These are phyloP conservation scores for Pachypsylla venusta DNA, from an alignment of 1,140 invertebrate species.

Conservation along the genomic window DNA sequence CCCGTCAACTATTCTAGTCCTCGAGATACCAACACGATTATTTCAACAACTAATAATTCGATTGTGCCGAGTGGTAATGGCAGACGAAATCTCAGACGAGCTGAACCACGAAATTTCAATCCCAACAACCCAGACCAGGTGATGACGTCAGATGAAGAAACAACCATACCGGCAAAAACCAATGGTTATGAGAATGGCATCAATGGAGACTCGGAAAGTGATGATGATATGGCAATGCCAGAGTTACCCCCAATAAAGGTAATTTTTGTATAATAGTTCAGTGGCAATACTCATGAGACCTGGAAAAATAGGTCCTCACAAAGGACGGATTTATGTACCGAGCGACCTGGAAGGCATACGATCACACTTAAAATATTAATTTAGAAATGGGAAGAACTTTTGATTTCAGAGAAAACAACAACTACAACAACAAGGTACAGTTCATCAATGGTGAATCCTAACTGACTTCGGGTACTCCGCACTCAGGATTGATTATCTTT, in stretches of 20 bases:
- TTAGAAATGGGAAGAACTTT: neutral
- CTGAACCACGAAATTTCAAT: conserved; percentile 4
- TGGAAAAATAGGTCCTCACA: too few species aligned
- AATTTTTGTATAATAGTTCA: too few species aligned
- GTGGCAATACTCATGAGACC: too few species aligned
- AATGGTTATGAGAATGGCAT: conserved; percentile 35
- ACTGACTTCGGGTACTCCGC: too few species aligned
- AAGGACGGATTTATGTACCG: too few species aligned
- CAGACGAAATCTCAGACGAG: neutral
- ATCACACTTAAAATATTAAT: too few species aligned
- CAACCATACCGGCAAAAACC: conserved; percentile 24
- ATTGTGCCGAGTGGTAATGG: neutral
- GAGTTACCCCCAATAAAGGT: conserved; percentile 36
- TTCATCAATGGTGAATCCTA: too few species aligned
- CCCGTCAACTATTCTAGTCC: neutral
- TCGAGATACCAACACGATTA: neutral
- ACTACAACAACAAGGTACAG: too few species aligned
- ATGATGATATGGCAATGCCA: conserved; percentile 43
- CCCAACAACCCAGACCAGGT: conserved; percentile 18
- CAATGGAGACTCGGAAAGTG: conserved; percentile 34
- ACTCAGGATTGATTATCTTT: too few species aligned
- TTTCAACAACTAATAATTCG: neutral
- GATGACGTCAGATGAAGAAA: conserved; percentile 7
- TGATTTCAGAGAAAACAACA: too few species aligned
- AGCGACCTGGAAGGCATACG: too few species aligned